Base-by-base conservation (phyloP, 2,888 invertebrate genomes). In the Corbicula japonica region DNA sequence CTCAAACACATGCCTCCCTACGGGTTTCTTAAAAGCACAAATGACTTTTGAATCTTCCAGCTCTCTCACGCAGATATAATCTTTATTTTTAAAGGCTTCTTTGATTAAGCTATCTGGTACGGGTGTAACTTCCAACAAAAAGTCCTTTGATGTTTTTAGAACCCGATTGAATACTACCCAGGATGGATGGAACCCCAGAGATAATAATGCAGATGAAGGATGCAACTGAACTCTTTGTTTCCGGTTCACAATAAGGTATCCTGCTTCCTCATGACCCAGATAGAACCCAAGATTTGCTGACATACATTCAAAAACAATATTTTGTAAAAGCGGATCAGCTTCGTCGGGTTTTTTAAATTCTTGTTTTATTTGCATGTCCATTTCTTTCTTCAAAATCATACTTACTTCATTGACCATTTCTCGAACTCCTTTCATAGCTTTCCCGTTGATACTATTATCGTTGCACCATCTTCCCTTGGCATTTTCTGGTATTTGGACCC, bases 361-460 rank as follows among this genome's bases (percentile, higher is more conserved):
- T 21, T 72, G 60, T 30, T 66, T 73, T 0, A 88, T 68, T 4
- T 80, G 73, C 12, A 74, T 46, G 3, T 76, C 60, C 23, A 82
- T 44, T n/a, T 91, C 89, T 63, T 78, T 84, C 41, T 77, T 83
- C 30, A 92, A 70, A 18, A 84, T 76, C 1, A 74, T 71, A 4
- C 71, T 23, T 12, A 88, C 77, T 61, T 92, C 92, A 21, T 84
- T 84, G 3, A 90, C 80, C 26, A 66, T 81, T 26, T 90, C 90
- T 30, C 84, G 73, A 3, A 87, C 87, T 12, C 85, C 82, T 44
- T 87, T 85, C 77, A 93, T 88, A 2, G 90, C 80, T 84, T 91
- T 92, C 12, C 87, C 90, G 81, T 93, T 93, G 34, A 93, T 87
- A 66, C 86, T 88, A 76, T 93, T 92, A n/a, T 86, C 66, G 32